Evolutionary conservation across 2,888 invertebrate species (phyloP), one percentile per base, ranked within the genome.

Genomic region (Brachypalpus laphriformis): DNA sequence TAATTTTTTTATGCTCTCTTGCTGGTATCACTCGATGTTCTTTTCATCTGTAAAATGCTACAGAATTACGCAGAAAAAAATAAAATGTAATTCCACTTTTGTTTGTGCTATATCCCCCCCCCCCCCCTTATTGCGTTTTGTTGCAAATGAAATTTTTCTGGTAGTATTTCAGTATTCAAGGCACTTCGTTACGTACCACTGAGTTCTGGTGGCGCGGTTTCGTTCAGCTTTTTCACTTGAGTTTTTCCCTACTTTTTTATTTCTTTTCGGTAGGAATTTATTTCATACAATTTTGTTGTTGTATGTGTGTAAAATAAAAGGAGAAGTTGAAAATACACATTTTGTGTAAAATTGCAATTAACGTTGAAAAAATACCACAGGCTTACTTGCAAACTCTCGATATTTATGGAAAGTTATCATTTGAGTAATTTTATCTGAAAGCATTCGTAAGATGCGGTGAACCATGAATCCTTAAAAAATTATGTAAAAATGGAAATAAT

Each of bases 161-260:
- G 6, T 16, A 25, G 2, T 9, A 16, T 61, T 42, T 61, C 42
- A 42, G 42, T 42, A 22, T 42, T 61, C 42, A 14, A 61, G 51
- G 31, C 54, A 31, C 16, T 54, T 54, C 14, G 45, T 63, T 63
- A 63, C 28, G 31, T 45, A 18, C 28, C n/a, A 16, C 42, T 45
- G 45, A 45, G 3, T 54, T 31, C 16, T 16, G 28, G 8, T 7
- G 14, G 8, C 7, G 14, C 45, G n/a, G 51, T 45, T 31, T 18
- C 9, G 31, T 25, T 3, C n/a, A 45, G 6, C 6, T 14, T 57
- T 57, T 45, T 11, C 8, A 45, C 9, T 57, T 57, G 28, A 54
- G 20, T 56, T 34, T 16, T 8, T 11, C 31, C 9, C n/a, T 25
- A 7, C 25, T 9, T 51, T 51, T 2, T 14, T n/a, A 5, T 51